phyloP scores from a whole-genome alignment of 2,113 vertebrate species.

The Cyrtonyx montezumae region DNA sequence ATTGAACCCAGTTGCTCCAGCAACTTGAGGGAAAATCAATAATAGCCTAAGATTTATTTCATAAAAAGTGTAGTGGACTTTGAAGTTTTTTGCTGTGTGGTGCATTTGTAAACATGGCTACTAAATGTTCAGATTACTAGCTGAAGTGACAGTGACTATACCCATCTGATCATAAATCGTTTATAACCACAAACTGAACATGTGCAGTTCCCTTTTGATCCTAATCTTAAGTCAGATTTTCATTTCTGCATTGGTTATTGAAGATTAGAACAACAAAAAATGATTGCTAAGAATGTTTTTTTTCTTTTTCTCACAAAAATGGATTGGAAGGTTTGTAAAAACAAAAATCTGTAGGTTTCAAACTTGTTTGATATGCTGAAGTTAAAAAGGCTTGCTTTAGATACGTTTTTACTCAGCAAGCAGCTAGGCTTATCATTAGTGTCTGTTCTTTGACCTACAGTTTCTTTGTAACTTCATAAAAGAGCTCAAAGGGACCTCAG shows the following conservation, averaged over 20 bases:
- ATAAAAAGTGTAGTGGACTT: not conserved
- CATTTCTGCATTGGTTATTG: not conserved
- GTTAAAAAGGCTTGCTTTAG: not conserved
- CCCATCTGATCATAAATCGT: not conserved
- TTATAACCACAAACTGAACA: not conserved
- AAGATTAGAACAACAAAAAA: not conserved
- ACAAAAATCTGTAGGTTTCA: not conserved
- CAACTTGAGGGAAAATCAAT: not conserved
- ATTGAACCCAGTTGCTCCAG: not conserved
- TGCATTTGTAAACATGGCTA: fast-evolving
- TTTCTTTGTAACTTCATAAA: not conserved
- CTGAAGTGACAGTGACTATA: not conserved
- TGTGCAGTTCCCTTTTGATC: not conserved
- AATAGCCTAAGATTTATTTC: not conserved
- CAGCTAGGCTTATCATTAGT: not conserved
- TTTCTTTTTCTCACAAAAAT: not conserved
- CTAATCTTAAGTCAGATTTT: not conserved
- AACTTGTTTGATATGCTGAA: not conserved
- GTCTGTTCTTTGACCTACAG: not conserved
- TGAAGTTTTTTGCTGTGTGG: not conserved
- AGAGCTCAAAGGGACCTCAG: not conserved
- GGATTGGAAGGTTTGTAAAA: not conserved
- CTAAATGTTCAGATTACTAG: not conserved
- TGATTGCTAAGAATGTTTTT: not conserved
- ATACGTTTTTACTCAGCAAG: not conserved